Conservation (phyloP, 2,888 invertebrate genomes). For the Phymatocera aterrima region DNA sequence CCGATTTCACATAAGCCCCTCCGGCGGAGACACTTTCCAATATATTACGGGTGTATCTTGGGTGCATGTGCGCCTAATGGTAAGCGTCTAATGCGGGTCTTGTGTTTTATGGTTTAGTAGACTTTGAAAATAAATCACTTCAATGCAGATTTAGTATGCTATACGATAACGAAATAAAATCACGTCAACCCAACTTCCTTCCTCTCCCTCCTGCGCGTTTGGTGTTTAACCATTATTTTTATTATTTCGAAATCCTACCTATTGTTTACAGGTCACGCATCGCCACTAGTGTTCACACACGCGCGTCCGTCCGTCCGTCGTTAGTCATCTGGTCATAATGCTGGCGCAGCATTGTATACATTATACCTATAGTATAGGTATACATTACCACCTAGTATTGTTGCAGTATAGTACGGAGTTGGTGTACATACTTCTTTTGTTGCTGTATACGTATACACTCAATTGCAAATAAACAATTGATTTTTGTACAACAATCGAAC, state of each 20-base stretch:
- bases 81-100: too few species aligned
- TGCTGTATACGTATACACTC: background rate
- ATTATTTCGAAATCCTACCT: slow-evolving; percentile 27
- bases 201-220: background rate
- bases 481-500: slow-evolving; percentile 16
- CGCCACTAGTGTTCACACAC: slow-evolving; percentile 7
- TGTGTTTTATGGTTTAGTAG: too few species aligned
- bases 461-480: slow-evolving; percentile 13
- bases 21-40: slow-evolving; percentile 30
- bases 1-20: slow-evolving; percentile 20
- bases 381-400: too few species aligned
- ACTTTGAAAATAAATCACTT: too few species aligned
- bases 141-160: too few species aligned
- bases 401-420: too few species aligned
- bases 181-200: background rate
- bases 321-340: too few species aligned
- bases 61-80: background rate
- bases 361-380: background rate
- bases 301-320: slow-evolving; percentile 5
- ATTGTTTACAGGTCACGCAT: slow-evolving; percentile 44
- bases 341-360: slow-evolving; percentile 11
- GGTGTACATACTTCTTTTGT: background rate
- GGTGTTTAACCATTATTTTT: slow-evolving; percentile 9
- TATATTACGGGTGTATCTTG: background rate
- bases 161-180: slow-evolving; percentile 6